A percentile compares a stretch with the other conserved stretches of the same genome.
Conservation (phyloP, 1,140 invertebrate genomes). For the Micrasema minimum region DNA sequence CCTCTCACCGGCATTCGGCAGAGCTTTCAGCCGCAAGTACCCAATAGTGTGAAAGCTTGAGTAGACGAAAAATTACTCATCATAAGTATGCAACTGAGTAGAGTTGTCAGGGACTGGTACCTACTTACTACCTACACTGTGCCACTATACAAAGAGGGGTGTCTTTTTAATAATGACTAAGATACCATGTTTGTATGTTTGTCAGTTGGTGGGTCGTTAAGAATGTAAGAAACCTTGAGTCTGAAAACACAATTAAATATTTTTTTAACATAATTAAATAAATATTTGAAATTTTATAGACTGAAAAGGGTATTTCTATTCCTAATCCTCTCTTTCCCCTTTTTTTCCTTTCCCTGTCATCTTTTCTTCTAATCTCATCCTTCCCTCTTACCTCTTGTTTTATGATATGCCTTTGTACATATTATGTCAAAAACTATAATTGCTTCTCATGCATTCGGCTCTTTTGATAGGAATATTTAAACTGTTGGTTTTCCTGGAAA, state of each 20-base stretch:
- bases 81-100: slow-evolving; percentile 36
- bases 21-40: slow-evolving; percentile 27
- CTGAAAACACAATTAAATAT: neutral
- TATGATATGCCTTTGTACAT: too few species aligned
- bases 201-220: neutral
- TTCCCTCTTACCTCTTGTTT: too few species aligned
- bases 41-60: slow-evolving; percentile 30
- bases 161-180: neutral
- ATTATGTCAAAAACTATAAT: too few species aligned
- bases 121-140: neutral
- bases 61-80: slow-evolving; percentile 40
- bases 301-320: too few species aligned
- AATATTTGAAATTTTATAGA: too few species aligned
- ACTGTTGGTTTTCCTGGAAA: too few species aligned
- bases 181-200: neutral
- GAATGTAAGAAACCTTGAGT: neutral
- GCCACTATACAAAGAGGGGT: neutral
- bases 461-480: too few species aligned
- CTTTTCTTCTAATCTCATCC: too few species aligned
- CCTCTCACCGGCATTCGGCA: neutral
- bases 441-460: too few species aligned
- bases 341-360: too few species aligned
- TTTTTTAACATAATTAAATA: neutral
- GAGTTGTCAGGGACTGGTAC: neutral
- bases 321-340: too few species aligned